Evolutionary conservation across 1,140 invertebrate species (phyloP), one percentile per base, ranked within the genome.

Genomic region (Wasmannia auropunctata): DNA sequence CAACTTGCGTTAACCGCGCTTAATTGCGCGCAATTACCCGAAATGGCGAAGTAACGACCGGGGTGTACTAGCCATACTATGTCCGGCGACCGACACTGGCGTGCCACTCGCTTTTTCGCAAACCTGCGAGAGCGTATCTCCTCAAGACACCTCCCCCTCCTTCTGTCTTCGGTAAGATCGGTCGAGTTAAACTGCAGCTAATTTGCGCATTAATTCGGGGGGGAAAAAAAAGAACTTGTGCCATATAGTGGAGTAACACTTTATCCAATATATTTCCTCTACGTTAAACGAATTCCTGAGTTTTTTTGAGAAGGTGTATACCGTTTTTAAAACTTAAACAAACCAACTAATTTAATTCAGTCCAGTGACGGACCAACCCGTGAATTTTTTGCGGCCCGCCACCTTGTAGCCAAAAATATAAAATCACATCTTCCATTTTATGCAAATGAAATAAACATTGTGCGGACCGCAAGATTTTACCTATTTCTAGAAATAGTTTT

Each of bases 11-110:
- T 88, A 90, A 87, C 85, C 87, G 89, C 81, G 87, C 80, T 87
- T 88, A 90, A 90, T 90, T 90, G 81, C 85, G 76, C 72, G 89
- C 87, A 90, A 90, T 90, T 90, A 90, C 85, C 65, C 80, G 85
- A 88, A 90, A 90, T 87, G 87, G 87, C 69, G 67, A 88, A 90
- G 86, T 90, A 88, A 88, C 89, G 84, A 88, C 84, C 83, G 86
- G 49, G n/a, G 43, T 43, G 34, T 43, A 51, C 65, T 67, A 25
- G 25, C 31, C 62, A 22, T 31, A 8, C 51, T 25, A 58, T 40
- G 51, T 43, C 56, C 37, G 79, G 67, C 4, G 37, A 56, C 65
- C 79, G 65, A 69, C 76, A 5, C n/a, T 14, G 43, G 43, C 46
- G 40, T 14, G 63, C 77, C 40, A 62, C 14, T 46, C 22, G 43